Conservation (phyloP, 1,140 invertebrate species). For the Heliconius himera region DNA sequence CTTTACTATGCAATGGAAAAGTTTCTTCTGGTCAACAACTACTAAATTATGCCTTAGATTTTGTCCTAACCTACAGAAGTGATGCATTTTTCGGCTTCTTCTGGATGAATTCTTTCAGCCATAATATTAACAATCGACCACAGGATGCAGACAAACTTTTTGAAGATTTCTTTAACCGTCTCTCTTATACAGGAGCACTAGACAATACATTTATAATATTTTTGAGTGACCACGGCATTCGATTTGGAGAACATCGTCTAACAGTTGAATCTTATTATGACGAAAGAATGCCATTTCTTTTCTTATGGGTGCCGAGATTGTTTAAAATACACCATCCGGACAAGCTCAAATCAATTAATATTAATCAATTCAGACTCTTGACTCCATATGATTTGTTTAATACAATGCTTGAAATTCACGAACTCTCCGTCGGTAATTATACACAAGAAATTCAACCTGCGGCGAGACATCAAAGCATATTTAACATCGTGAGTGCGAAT, state of each 20-base stretch:
- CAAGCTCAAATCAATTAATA: constrained; percentile 82
- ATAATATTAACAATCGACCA: constrained; percentile 84
- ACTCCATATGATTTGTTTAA: constrained; percentile 86
- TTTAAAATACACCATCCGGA: constrained; percentile 84
- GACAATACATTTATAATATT: constrained; percentile 87
- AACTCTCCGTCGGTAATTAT: constrained; percentile 50
- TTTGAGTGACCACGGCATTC: constrained; percentile 93
- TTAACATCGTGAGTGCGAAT: constrained; percentile 83
- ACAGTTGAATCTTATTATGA: constrained; percentile 90
- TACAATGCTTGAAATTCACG: constrained; percentile 44
- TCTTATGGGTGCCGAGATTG: constrained; percentile 86
- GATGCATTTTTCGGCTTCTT: constrained; percentile 86
- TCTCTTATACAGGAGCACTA: constrained; percentile 79
- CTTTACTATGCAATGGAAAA: constrained; percentile 82
- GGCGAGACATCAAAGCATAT: constrained; percentile 86
- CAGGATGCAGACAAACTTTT: constrained; percentile 83
- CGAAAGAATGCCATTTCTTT: constrained; percentile 90
- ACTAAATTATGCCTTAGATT: constrained; percentile 84
- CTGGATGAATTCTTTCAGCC: constrained; percentile 87
- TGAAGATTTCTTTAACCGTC: constrained; percentile 79
- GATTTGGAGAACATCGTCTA: constrained; percentile 89
- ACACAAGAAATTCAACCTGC: constrained; percentile 78
- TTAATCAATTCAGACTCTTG: constrained; percentile 85
- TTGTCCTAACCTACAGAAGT: constrained; percentile 82
- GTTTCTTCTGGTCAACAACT: constrained; percentile 82